Base-by-base conservation (phyloP, 2,113 vertebrate species). In the Acanthisitta chloris region DNA sequence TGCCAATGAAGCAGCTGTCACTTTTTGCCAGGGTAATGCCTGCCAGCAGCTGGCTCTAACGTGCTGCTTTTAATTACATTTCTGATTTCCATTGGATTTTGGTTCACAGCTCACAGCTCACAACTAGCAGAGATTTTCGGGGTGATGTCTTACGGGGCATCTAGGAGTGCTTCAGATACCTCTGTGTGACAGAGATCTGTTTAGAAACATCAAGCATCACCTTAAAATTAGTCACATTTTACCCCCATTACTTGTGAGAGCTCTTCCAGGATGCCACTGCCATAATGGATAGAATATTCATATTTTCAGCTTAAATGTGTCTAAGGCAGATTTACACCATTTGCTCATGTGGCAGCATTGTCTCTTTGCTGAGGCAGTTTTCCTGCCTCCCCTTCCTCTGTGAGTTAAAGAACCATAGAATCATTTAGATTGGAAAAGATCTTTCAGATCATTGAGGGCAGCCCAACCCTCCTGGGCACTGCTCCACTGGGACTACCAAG, bases 1-100 rank as follows among this genome's bases (percentile, higher is more conserved):
- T 97, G 94, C 95, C 86, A 94, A 76, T 76, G 78, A 86, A 96
- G 92, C 97, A 97, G 94, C 94, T 97, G 97, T 97, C 97, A 84
- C 92, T 97, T 94, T 90, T 97, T 94, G 91, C 90, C 94, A 96
- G 85, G 2, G 0, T 52, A 64, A 66, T 64, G 88, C 71, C 86
- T 97, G 94, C 91, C 96, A 97, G 94, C 89, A 94, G 84, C 92
- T 80, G 19, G 61, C 95, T 94, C 85, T 54, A 81, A 91, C 81
- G 54, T 81, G 92, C 84, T 95, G 94, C 69, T 93, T 96, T 95
- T 97, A 96, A 97, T 97, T 97, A 96, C 81, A 96, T 94, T 94
- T 73, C 66, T 73, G 77, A 94, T 94, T 96, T 92, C 86, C 92
- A 71, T 94, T 96, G 77, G 82, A 91, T 94, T 95, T 88, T 10